Base-by-base conservation (phyloP, 1,140 invertebrate species). In the Branchinecta lynchi region DNA sequence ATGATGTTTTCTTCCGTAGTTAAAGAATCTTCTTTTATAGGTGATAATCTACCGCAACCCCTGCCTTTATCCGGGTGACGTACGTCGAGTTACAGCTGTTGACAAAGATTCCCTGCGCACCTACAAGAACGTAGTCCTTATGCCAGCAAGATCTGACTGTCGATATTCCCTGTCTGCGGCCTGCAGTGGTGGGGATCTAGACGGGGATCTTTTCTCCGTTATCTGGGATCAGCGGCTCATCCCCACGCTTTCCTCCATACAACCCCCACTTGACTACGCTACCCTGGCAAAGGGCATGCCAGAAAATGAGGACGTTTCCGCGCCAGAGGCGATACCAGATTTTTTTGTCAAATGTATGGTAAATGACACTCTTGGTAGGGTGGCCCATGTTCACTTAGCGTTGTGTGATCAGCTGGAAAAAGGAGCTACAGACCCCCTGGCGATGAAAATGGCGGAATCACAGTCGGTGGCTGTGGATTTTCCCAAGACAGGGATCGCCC, bases 401-500 rank as follows among this genome's bases (percentile, higher is more conserved):
- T 43, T 67, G 66, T 67, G 66, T 43, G 66, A 67, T 20, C 66
- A 67, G 7, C 20, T 67, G 3, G 66, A 67, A 6, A 15, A 12
- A 10, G 66, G 66, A 10, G 66, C 66, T 10, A 12, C 12, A 21
- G 66, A 67, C 44, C 10, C 12, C 66, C 20, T 67, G 44, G 66
- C 66, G 15, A 67, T 67, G 66, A 67, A 67, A 43, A 21, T 67
- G 20, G 66, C 66, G 6, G 66, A 67, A 20, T 67, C 66, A 21
- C 66, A 67, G 66, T 67, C 66, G 10, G 66, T 67, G 10, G 66
- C 66, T 67, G 66, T 67, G 7, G 66, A 67, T 6, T 67, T 67
- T 43, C 66, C 66, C 66, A 67, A 67, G 66, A 67, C 66, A 12
- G 66, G 66, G 10, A 67, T 67, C 66, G 66, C 66, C 66, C 66